Evolutionary conservation across 2,113 vertebrate species (phyloP).

Genomic region (Microcebus tavaratra): DNA sequence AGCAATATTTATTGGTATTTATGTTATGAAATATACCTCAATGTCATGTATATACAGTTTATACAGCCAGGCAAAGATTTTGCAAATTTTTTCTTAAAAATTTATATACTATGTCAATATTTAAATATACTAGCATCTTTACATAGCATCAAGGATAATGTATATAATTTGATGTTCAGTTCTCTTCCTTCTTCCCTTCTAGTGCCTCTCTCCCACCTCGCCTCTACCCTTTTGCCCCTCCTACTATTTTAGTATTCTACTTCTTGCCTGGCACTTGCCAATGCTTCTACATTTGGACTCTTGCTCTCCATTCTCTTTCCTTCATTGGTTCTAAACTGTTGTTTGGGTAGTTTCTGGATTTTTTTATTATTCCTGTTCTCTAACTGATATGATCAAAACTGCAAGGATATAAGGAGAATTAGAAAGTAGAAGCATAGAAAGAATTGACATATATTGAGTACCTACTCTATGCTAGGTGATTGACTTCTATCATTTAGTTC

Average conservation of each 20-base stretch:
- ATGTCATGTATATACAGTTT: background rate
- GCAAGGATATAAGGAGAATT: background rate
- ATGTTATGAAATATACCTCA: background rate
- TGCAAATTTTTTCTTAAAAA: background rate
- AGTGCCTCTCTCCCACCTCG: background rate
- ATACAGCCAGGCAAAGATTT: background rate
- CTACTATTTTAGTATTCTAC: background rate
- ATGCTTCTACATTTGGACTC: background rate
- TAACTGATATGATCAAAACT: slow-evolving; percentile 20
- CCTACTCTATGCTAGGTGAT: background rate
- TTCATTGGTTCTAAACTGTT: background rate
- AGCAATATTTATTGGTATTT: background rate
- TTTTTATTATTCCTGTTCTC: slow-evolving; percentile 6
- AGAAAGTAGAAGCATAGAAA: slow-evolving; percentile 20
- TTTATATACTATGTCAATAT: background rate
- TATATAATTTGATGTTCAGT: background rate
- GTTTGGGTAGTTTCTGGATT: background rate
- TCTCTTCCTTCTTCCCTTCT: background rate
- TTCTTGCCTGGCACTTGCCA: background rate
- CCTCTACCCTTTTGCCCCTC: background rate
- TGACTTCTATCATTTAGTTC: background rate
- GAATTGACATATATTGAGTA: background rate
- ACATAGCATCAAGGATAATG: background rate
- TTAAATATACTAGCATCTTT: background rate
- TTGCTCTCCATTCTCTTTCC: background rate